Evolutionary conservation across 2,113 vertebrate species (phyloP).

Genomic region (Otus sunia): DNA sequence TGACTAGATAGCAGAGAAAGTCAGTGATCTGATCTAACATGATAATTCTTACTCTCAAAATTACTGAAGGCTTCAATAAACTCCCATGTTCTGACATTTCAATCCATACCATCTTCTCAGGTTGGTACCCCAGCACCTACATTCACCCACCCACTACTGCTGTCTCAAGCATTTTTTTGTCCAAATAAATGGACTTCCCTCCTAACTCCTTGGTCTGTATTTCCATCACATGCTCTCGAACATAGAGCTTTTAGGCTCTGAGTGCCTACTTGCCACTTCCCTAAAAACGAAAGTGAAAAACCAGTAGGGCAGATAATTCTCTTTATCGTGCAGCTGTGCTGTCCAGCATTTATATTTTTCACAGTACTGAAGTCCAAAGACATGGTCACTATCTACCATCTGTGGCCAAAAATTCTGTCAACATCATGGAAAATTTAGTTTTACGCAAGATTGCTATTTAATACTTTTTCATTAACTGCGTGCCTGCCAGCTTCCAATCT

Average conservation of each 20-base stretch:
- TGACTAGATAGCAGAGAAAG: background rate
- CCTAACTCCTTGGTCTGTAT: background rate
- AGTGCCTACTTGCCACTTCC: background rate
- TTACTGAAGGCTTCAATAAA: background rate
- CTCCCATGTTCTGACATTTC: background rate
- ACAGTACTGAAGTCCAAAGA: background rate
- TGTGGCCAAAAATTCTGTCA: background rate
- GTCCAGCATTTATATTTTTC: background rate
- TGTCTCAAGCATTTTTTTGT: background rate
- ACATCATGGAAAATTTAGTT: background rate
- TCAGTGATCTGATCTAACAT: background rate
- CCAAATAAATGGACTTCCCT: background rate
- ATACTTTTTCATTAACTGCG: background rate
- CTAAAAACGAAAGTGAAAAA: background rate
- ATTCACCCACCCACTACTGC: background rate
- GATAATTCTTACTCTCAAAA: background rate
- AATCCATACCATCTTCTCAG: background rate
- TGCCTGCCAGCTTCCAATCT: background rate
- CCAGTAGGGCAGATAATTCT: accelerated
- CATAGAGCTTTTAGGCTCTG: too few species aligned
- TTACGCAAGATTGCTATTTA: background rate
- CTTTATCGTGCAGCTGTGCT: background rate
- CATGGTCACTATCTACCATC: accelerated
- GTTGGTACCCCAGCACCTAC: background rate
- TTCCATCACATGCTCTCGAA: background rate